Base-by-base conservation (phyloP, 2,113 vertebrate genomes). In the Vanacampus margaritifer region DNA sequence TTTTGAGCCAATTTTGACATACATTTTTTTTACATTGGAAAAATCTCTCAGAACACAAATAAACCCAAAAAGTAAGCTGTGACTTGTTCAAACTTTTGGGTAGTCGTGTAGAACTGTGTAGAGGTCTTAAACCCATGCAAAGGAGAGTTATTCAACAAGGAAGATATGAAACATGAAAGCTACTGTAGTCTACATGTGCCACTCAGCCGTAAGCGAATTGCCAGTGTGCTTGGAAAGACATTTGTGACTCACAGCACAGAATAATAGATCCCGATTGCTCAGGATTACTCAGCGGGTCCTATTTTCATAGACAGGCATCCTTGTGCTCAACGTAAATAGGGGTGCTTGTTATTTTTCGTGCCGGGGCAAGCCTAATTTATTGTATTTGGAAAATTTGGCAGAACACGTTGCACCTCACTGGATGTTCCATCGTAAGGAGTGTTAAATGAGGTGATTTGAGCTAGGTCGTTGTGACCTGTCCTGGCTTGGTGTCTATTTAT, bases 131-230 rank as follows among this genome's bases (percentile, higher is more conserved):
- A 58, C 50, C 43, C 21, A 58, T 64, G 74, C 68, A 79, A 32
- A 60, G n/a, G 68, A 26, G 26, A 39, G 35, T 65, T 12, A 76
- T 51, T 69, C 53, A 68, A 74, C 24, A 21, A 63, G 64, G 13
- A 65, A 48, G 56, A n/a, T 71, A 48, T 71, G 58, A 53, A 66
- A 73, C 61, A 75, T 54, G 56, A 43, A 17, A 53, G 67, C 6
- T 39, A 26, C 60, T n/a, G 12, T 36, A 64, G 36, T 67, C 26
- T 36, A 53, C 64, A 11, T 57, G 67, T 28, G 60, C 65, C 64
- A 65, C 32, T 61, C 57, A 37, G 57, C 57, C 57, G 48, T 11
- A 51, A 51, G 48, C 21, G 59, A 39, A 48, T 7, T 76, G 32
- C 41, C 59, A 54, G 11, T 35, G 3, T 59, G 65, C 46, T 65